These are phyloP conservation scores for Notodonta ziczac DNA, from an alignment of 2,888 invertebrate species.

Conservation along the genomic window DNA sequence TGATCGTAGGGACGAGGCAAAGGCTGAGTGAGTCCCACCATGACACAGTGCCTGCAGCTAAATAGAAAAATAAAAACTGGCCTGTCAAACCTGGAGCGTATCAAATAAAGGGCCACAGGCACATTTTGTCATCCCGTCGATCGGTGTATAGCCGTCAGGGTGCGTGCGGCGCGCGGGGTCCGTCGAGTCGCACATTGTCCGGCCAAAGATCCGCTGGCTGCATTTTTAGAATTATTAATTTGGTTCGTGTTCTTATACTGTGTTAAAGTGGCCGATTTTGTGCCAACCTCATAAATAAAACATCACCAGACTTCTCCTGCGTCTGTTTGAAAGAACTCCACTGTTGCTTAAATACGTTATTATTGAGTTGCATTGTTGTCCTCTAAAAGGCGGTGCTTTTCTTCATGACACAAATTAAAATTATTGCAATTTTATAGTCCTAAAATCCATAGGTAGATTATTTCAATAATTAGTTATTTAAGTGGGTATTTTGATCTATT, in stretches of 20 bases:
- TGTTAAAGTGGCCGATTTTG: constrained; percentile 77
- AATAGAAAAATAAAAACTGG: constrained; percentile 23
- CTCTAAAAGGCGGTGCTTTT: constrained; percentile 42
- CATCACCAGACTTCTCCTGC: constrained; percentile 58
- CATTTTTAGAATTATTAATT: constrained; percentile 84
- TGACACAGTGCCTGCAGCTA: constrained; percentile 9
- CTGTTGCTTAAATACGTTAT: constrained; percentile 65
- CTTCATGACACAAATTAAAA: constrained; percentile 16
- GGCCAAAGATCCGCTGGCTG: constrained; percentile 60
- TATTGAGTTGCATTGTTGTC: constrained; percentile 56
- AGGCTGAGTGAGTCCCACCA: background rate
- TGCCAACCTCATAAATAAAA: constrained; percentile 77
- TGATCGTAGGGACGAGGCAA: background rate
- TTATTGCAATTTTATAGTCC: constrained; percentile 19
- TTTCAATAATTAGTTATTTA: too few species aligned
- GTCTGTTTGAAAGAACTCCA: constrained; percentile 61
- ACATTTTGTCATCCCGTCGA: constrained; percentile 57
- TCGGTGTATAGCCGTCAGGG: constrained; percentile 12
- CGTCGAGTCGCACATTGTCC: constrained; percentile 59
- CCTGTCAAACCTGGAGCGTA: constrained; percentile 36
- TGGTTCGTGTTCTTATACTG: constrained; percentile 74
- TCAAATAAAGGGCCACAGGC: constrained; percentile 48
- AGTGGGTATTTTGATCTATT: too few species aligned
- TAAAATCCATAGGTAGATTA: too few species aligned
- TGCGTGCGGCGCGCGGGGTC: constrained; percentile 25